phyloP scores from a whole-genome alignment of 2,113 vertebrate species.

The Mustelus asterias region DNA sequence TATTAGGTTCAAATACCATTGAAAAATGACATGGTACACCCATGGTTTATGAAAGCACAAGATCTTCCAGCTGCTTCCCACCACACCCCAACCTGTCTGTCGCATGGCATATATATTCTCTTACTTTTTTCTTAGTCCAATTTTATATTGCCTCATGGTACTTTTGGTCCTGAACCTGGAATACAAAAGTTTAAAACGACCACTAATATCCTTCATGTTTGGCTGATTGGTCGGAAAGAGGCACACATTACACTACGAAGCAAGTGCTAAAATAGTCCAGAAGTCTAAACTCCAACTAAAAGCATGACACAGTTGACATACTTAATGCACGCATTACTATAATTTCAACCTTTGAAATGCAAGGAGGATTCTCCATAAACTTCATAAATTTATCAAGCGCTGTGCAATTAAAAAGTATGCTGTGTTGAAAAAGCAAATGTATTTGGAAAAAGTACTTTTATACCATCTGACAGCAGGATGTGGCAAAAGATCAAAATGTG shows the following conservation, averaged over 20 bases:
- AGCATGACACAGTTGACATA: background rate
- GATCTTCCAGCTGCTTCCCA: background rate
- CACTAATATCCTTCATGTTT: background rate
- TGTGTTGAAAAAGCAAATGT: background rate
- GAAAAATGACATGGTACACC: background rate
- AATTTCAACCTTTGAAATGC: background rate
- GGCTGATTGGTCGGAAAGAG: background rate
- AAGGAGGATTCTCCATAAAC: background rate
- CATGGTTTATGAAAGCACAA: background rate
- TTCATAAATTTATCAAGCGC: background rate
- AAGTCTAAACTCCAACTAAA: background rate
- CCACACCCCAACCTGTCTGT: background rate
- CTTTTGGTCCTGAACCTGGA: background rate
- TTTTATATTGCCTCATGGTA: background rate
- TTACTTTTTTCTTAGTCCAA: background rate
- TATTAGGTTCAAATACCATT: background rate
- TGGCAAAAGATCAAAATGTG: background rate
- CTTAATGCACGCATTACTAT: background rate
- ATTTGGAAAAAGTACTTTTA: background rate
- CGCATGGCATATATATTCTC: background rate
- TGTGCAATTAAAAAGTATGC: background rate
- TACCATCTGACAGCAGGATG: background rate
- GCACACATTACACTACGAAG: background rate
- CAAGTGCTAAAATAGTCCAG: background rate
- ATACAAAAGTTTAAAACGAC: background rate